phyloP scores from a whole-genome alignment of 2,797 vertebrate genomes.

The Galago senegalensis region DNA sequence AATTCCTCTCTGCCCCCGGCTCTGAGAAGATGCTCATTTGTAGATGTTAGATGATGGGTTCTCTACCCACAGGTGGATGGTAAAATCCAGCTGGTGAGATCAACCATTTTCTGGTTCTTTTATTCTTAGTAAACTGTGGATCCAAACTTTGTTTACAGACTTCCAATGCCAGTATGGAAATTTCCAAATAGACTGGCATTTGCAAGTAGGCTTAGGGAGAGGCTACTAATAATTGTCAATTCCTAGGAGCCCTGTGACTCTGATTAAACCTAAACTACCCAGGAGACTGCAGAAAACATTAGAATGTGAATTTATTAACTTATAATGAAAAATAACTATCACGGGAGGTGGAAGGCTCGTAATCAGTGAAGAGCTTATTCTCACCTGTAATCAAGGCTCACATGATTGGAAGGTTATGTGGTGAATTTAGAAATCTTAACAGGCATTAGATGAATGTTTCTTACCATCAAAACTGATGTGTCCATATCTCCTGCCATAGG shows the following conservation, averaged over 20 bases:
- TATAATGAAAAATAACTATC: slow-evolving; percentile 28
- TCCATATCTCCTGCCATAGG: not conserved
- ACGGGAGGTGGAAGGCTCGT: not conserved
- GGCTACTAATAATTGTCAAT: not conserved
- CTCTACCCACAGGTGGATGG: not conserved
- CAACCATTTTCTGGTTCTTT: not conserved
- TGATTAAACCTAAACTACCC: not conserved
- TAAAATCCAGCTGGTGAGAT: not conserved
- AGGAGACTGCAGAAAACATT: not conserved
- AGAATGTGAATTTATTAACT: slow-evolving; percentile 4
- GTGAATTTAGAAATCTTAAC: not conserved
- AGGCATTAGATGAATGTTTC: not conserved
- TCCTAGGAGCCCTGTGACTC: not conserved
- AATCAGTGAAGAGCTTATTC: not conserved
- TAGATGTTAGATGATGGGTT: not conserved
- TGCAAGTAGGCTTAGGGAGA: not conserved
- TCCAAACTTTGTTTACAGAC: not conserved
- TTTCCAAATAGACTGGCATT: not conserved
- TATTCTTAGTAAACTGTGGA: not conserved
- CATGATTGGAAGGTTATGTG: not conserved
- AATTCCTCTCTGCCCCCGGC: not conserved
- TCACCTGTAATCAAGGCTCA: not conserved
- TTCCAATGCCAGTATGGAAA: not conserved
- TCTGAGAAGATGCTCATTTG: not conserved
- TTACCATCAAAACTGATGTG: not conserved